Base-by-base conservation (phyloP, 1,140 invertebrate genomes). In the Oryzaephilus surinamensis region DNA sequence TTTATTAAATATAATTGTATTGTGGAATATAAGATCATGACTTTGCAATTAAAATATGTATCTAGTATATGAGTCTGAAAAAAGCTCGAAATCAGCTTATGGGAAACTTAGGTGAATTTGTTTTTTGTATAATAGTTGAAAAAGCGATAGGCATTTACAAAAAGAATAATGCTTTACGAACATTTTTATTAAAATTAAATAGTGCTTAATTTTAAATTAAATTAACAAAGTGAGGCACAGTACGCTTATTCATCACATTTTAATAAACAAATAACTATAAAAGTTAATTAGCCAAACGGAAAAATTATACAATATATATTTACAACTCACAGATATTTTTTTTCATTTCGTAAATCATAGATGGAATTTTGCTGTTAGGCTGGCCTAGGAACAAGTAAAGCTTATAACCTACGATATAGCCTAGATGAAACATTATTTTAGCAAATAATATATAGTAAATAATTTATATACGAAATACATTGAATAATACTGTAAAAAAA, bases 141-240 rank as follows among this genome's bases (percentile, higher is more conserved):
- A 20, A 20, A 20, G 8, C 19, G 8, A 4, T 4, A 21, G 20
- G 10, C 6, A 21, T 21, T 21, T 10, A 10, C 10, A 21, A 20
- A 6, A 6, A 8, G 8, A 10, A 24, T 2, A 24, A 24, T n/a
- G 8, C 38, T 32, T 54, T 52, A 46, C 42, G 40, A 52, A 48
- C 47, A 52, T 54, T 55, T 58, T 60, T 57, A 57, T 60, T 60
- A 55, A 55, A 58, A 58, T 57, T 46, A 60, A 51, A 47, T 35
- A 55, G 55, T 58, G 57, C 55, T 59, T 48, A 55, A 57, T 45
- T 50, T 54, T n/a, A n/a, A n/a, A n/a, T n/a, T n/a, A n/a, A 58
- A 58, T 40, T 50, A 57, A 58, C 51, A 55, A 52, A 58, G 56
- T 60, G 55, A 60, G 58, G 58, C 58, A 60, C 58, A 58, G 55